Percentiles rank a stretch among this genome's conserved stretches.
Conservation (phyloP, 2,888 invertebrate species). For the Eupithecia subfuscata region DNA sequence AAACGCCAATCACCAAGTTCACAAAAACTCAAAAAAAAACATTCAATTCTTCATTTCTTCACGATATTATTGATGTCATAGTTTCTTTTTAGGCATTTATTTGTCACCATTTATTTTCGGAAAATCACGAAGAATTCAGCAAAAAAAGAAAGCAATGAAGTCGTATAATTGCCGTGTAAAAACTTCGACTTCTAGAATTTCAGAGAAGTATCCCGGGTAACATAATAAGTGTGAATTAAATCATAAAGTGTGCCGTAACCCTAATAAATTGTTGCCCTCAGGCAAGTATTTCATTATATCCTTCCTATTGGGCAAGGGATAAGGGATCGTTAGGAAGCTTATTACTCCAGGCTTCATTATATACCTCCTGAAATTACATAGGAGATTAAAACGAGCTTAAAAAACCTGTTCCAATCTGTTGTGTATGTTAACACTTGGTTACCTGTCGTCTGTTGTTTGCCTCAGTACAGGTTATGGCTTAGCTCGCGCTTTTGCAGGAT, state of each 20-base stretch:
- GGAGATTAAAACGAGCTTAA: not conserved
- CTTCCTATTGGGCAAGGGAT: conserved; percentile 20
- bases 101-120: no score
- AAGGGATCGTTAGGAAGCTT: conserved; percentile 20
- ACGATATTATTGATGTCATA: no score
- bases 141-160: no score
- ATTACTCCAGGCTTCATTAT: conserved; percentile 35
- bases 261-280: conserved; percentile 23
- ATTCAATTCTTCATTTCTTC: no score
- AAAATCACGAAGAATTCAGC: not conserved
- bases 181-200: not conserved
- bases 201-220: not conserved
- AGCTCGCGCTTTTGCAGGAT: not conserved
- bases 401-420: not conserved
- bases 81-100: no score
- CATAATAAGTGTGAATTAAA: conserved; percentile 19
- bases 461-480: no score
- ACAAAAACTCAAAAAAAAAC: no score
- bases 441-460: no score
- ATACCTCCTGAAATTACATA: conserved; percentile 7
- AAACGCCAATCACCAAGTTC: no score
- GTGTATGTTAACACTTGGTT: not conserved
- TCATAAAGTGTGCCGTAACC: conserved; percentile 28
- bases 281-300: conserved; percentile 18
- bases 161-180: not conserved